Base-by-base conservation (phyloP, 2,888 invertebrate genomes). In the Autographa pulchrina region DNA sequence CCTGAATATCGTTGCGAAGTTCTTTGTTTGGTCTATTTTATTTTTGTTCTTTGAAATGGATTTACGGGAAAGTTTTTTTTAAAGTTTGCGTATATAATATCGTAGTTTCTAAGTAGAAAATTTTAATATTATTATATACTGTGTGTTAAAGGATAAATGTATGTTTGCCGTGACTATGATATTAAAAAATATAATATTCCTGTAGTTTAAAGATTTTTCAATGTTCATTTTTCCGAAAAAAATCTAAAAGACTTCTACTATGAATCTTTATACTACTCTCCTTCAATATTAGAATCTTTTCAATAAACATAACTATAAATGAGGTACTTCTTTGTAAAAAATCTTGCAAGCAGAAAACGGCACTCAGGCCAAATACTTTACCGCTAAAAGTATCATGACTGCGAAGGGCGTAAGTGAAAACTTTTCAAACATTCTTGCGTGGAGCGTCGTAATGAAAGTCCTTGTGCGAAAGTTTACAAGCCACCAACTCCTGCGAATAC, bases 401-500 rank as follows among this genome's bases (percentile, higher is more conserved):
- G 54, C 25, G 54, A 56, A 56, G 54, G 25, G 54, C 54, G 54
- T 61, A 72, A 71, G 18, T 61, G 16, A 62, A 60, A 54, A 70
- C 78, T 69, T 61, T 3, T 35, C 25, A 14, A 68, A 70, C 67
- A 72, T 80, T 68, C 65, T 81, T 65, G 58, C 16, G 54, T 56
- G 61, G 71, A 73, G 77, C 71, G 48, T 77, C 65, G 54, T 66
- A 84, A 84, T 80, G 83, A 86, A 86, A 86, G 72, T 82, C 82
- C 67, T 77, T 78, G 78, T 70, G 75, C 18, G 66, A 74, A 80
- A 86, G 72, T 86, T 83, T 78, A 68, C 80, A 76, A 68, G 78
- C 78, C 78, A 72, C 74, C 65, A 77, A 73, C 73, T 84, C 78
- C 70, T 65, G 76, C 41, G 54, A 65, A 66, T 59, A 72, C 69